These are phyloP conservation scores for Aphidius ervi DNA, from an alignment of 1,140 invertebrate species.

Conservation along the genomic window DNA sequence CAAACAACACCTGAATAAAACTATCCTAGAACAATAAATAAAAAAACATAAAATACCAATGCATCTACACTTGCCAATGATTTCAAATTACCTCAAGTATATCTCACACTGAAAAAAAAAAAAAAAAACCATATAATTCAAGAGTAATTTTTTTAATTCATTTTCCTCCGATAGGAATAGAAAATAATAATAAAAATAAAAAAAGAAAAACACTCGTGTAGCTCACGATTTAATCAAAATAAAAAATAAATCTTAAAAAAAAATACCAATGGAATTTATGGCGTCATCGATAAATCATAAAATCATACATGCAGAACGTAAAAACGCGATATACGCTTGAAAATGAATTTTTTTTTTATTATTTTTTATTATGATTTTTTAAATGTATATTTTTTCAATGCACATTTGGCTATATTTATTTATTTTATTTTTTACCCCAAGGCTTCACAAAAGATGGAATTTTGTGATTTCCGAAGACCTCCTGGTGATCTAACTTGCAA, in stretches of 20 bases:
- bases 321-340: conserved; percentile 13
- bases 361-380: conserved; percentile 9
- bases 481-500: not conserved
- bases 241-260: conserved; percentile 11
- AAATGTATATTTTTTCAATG: conserved; percentile 7
- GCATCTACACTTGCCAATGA: too few species aligned
- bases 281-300: conserved; percentile 31
- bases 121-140: too few species aligned
- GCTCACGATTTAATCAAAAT: conserved; percentile 11
- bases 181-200: too few species aligned
- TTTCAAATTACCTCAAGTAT: too few species aligned
- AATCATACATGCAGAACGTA: conserved; percentile 26
- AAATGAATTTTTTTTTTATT: conserved; percentile 4
- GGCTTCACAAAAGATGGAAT: not conserved
- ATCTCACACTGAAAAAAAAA: too few species aligned
- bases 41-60: too few species aligned
- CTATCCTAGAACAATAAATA: too few species aligned
- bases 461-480: not conserved
- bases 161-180: too few species aligned
- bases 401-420: not conserved
- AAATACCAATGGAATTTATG: conserved; percentile 26
- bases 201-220: not conserved
- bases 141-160: too few species aligned
- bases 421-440: conserved; percentile 7
- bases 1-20: too few species aligned